Percentiles rank a stretch among this genome's conserved stretches.
These are phyloP conservation scores for Branchipolynoe longqiensis DNA, from an alignment of 2,888 invertebrate genomes.

Conservation along the genomic window DNA sequence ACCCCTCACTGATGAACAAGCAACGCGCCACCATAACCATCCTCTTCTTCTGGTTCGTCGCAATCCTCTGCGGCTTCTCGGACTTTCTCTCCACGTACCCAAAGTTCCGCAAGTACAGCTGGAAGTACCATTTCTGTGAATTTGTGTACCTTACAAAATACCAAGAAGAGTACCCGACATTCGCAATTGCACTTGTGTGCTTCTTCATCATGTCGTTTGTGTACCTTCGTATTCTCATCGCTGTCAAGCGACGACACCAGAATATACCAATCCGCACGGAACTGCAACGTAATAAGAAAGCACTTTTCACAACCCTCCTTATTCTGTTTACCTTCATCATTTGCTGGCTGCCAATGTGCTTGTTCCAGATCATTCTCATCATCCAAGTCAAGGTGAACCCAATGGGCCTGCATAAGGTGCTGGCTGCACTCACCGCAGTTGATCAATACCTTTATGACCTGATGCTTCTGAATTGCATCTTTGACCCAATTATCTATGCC, in stretches of 20 bases:
- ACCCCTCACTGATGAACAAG: slow-evolving; percentile 63
- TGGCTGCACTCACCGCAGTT: slow-evolving; percentile 44
- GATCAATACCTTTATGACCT: slow-evolving; percentile 64
- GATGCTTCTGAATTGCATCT: slow-evolving; percentile 65
- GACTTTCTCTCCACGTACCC: slow-evolving; percentile 63
- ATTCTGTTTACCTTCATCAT: slow-evolving; percentile 67
- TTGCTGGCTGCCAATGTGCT: slow-evolving; percentile 67
- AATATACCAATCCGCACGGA: slow-evolving; percentile 41
- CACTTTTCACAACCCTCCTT: slow-evolving; percentile 66
- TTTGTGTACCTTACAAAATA: slow-evolving; percentile 71
- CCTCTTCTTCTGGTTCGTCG: slow-evolving; percentile 63
- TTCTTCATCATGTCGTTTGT: slow-evolving; percentile 71
- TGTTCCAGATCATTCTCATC: slow-evolving; percentile 63
- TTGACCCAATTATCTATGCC: slow-evolving; percentile 67
- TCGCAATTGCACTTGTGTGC: slow-evolving; percentile 71
- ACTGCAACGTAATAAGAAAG: slow-evolving; percentile 60
- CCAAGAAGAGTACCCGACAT: slow-evolving; percentile 74
- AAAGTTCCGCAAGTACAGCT: slow-evolving; percentile 60
- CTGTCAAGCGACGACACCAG: slow-evolving; percentile 65
- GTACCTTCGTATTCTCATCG: slow-evolving; percentile 73
- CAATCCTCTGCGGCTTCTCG: slow-evolving; percentile 67
- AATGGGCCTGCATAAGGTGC: neutral
- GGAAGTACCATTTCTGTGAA: slow-evolving; percentile 72
- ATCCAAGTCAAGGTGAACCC: slow-evolving; percentile 60
- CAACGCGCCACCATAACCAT: slow-evolving; percentile 62